phyloP scores from a whole-genome alignment of 92 coral and sea anemone species.

The Palythoa grandiflora region DNA sequence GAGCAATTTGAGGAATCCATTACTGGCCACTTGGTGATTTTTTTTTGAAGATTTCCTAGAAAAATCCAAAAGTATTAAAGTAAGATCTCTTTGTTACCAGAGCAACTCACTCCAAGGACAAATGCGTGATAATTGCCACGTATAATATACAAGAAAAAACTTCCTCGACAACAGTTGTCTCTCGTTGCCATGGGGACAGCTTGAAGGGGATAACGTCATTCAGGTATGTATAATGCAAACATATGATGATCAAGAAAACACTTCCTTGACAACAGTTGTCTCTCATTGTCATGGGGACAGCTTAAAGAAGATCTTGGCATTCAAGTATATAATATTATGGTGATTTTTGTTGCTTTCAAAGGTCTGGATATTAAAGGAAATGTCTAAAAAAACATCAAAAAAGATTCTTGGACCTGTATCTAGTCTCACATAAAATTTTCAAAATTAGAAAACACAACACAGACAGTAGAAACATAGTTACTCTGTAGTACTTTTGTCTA shows the following conservation, averaged over 20 bases:
- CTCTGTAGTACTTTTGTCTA: no score
- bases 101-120: constrained; percentile 42
- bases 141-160: constrained; percentile 28
- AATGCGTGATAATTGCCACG: constrained; percentile 7
- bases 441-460: neutral
- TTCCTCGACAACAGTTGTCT: constrained; percentile 19
- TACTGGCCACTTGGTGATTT: no score
- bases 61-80: no score
- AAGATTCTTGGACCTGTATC: neutral
- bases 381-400: no score
- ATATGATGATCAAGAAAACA: constrained; percentile 27
- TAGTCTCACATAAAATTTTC: neutral
- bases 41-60: no score
- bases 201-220: constrained; percentile 29
- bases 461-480: neutral
- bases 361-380: no score
- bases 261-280: constrained; percentile 15
- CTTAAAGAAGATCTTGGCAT: constrained; percentile 20
- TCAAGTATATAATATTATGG: neutral
- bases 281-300: constrained; percentile 25
- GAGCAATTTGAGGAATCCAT: no score
- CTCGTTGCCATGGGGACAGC: constrained; percentile 17
- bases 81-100: neutral
- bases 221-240: constrained; percentile 4
- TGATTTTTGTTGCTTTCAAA: no score